These are phyloP conservation scores for Chondrosia reniformis DNA, from an alignment of 37 sponge, comb jelly and placozoan genomes.

Conservation along the genomic window DNA sequence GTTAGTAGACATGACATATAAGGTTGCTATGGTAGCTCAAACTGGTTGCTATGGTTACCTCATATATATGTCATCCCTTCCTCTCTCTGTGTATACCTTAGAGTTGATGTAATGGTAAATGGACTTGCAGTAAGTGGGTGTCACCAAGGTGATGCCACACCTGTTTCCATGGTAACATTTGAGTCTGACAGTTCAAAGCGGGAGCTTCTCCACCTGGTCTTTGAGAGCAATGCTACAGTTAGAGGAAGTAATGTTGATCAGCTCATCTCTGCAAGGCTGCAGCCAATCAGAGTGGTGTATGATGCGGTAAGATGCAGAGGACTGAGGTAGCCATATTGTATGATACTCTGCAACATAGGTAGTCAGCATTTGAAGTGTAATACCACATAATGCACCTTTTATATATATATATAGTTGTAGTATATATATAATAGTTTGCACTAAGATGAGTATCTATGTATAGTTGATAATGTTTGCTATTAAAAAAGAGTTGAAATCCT, in stretches of 20 bases:
- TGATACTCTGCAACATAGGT: background rate
- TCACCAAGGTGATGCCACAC: background rate
- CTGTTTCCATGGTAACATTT: background rate
- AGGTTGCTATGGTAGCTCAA: background rate
- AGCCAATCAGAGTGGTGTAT: constrained; percentile 55
- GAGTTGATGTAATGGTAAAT: background rate
- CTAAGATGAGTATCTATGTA: too few relatives aligned
- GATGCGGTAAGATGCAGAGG: constrained; percentile 49
- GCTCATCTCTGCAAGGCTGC: constrained; percentile 24
- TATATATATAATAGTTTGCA: too few relatives aligned
- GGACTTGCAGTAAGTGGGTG: background rate
- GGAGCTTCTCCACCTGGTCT: constrained; percentile 16
- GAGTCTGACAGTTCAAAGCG: background rate
- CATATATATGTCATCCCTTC: too few relatives aligned
- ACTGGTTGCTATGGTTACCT: background rate
- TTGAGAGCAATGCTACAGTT: constrained; percentile 39
- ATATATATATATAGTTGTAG: too few relatives aligned
- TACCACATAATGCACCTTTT: background rate
- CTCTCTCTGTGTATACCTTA: background rate
- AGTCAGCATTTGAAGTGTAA: background rate
- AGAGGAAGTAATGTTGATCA: constrained; percentile 35
- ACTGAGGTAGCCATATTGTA: background rate
- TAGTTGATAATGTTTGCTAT: too few relatives aligned
- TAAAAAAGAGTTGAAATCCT: too few relatives aligned
- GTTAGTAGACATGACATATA: background rate